Conservation (phyloP, 2,888 invertebrate species). For the Ptilodon capucinus region DNA sequence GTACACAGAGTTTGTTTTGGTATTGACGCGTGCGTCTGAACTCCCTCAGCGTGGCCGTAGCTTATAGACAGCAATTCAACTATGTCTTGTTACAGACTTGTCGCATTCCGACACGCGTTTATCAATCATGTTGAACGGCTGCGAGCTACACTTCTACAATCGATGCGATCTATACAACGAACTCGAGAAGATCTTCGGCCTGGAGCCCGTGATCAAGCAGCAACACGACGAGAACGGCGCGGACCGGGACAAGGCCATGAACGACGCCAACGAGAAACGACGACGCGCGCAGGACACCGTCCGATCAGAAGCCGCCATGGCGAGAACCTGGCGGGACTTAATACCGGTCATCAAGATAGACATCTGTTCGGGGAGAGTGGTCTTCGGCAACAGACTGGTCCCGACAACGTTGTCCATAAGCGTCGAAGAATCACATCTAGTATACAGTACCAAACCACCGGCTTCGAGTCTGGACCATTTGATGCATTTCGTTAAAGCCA, state of each 20-base stretch:
- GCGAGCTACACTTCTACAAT: conserved; percentile 97
- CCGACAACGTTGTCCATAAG: conserved; percentile 96
- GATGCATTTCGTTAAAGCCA: conserved; percentile 97
- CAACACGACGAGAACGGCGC: conserved; percentile 82
- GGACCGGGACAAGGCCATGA: conserved; percentile 83
- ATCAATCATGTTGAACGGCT: conserved; percentile 95
- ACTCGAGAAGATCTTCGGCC: conserved; percentile 93
- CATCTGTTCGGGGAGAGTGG: conserved; percentile 94
- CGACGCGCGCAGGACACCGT: conserved; percentile 75
- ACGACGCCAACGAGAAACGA: conserved; percentile 84
- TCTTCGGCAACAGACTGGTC: conserved; percentile 96
- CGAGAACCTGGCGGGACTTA: conserved; percentile 96
- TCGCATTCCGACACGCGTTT: conserved; percentile 97
- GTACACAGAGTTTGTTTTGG: no score
- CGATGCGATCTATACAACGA: conserved; percentile 93
- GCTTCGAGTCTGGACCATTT: conserved; percentile 96
- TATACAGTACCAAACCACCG: conserved; percentile 97
- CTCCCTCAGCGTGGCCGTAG: no score
- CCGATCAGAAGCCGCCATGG: conserved; percentile 91
- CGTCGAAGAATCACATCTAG: conserved; percentile 96
- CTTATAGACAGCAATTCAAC: not conserved
- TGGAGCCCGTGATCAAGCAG: conserved; percentile 90
- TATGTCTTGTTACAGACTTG: conserved; percentile 85
- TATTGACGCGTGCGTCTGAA: no score
- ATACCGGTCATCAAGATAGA: conserved; percentile 98